Base-by-base conservation (phyloP, 2,113 vertebrate genomes). In the Phrynosoma platyrhinos region DNA sequence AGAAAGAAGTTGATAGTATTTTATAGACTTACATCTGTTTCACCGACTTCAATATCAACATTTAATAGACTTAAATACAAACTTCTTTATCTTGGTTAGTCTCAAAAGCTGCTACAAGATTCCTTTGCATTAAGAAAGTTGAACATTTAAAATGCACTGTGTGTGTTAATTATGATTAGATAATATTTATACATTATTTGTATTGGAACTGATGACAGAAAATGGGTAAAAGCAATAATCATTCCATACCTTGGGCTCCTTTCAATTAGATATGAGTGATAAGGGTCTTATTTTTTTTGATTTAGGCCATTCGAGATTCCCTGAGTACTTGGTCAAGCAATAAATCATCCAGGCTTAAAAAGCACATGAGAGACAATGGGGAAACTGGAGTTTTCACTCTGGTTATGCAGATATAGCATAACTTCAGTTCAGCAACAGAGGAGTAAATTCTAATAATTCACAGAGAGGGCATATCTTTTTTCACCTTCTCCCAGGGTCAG, bases 381-480 rank as follows among this genome's bases (percentile, higher is more conserved):
- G 90, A 91, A 91, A 32, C 82, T 8, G 66, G 58, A 84, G 72
- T 71, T 0, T 0, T 89, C 88, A 89, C 64, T 68, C 75, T 68
- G 0, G 0, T 36, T 0, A 0, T 79, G 68, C 68, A 92, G 83
- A 90, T 25, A 69, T 74, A 88, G 12, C 14, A 18, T 85, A 18
- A 14, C 7, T 53, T 72, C 23, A 8, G 0, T 1, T 0, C 1
- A 79, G 62, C 82, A 78, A 90, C 0, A 87, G 89, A 89, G n/a
- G 64, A 74, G n/a, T 55, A 0, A 0, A 84, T 52, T 8, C 47
- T 81, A 88, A 87, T 89, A 27, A 69, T 62, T 9, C 0, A 10
- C 9, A 0, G 0, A 0, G 0, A 4, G 10, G 55, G 4, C 0
- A 4, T 23, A 0, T 80, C 69, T 84, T 62, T 47, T 71, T 88